phyloP scores from a whole-genome alignment of 2,888 invertebrate genomes.

The Iselma pallidipennis region DNA sequence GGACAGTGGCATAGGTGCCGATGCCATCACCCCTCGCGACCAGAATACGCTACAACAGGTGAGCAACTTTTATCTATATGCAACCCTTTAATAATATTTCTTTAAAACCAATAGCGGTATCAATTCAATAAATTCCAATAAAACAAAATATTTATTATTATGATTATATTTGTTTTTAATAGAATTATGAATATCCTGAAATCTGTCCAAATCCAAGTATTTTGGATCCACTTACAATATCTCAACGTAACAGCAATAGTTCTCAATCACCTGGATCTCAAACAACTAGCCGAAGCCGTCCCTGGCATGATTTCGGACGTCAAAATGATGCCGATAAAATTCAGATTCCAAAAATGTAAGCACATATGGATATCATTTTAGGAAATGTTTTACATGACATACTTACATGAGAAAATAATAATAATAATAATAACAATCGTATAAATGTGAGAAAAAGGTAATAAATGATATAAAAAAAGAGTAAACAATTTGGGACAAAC shows the following conservation, averaged over 20 bases:
- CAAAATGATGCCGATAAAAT: conserved; percentile 95
- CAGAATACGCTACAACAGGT: conserved; percentile 90
- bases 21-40: conserved; percentile 89
- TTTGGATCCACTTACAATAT: conserved; percentile 52
- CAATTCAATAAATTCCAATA: background rate
- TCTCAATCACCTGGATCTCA: conserved; percentile 55
- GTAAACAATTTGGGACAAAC: conserved; percentile 41
- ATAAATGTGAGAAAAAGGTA: background rate
- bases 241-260: conserved; percentile 49
- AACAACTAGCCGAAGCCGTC: conserved; percentile 74
- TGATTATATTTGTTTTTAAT: conserved; percentile 22
- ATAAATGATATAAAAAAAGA: conserved; percentile 33
- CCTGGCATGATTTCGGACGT: conserved; percentile 93
- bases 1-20: conserved; percentile 94
- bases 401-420: too few species aligned
- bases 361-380: too few species aligned
- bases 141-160: background rate
- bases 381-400: too few species aligned
- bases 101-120: background rate
- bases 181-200: conserved; percentile 94
- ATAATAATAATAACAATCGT: background rate
- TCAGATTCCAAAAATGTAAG: conserved; percentile 98
- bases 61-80: conserved; percentile 52
- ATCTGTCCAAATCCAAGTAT: conserved; percentile 66
- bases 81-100: too few species aligned